A percentile compares a stretch with the other conserved stretches of the same genome.
phyloP scores from a whole-genome alignment of 2,888 invertebrate species.

The Sesamia inferens region DNA sequence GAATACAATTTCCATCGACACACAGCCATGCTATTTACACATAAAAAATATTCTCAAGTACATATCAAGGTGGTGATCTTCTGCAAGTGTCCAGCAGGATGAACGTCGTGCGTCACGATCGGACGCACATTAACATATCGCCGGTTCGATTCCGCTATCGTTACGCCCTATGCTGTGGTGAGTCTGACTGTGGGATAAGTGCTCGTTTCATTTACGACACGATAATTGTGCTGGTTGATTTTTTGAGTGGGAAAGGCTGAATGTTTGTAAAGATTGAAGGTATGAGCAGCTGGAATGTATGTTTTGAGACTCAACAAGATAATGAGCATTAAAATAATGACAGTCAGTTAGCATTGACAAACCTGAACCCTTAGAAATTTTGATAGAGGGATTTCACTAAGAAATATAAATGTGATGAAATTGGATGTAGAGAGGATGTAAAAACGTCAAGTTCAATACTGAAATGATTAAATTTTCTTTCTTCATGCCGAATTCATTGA shows the following conservation, averaged over 20 bases:
- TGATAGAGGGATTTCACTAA: not conserved
- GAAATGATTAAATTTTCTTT: not conserved
- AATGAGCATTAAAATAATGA: not conserved
- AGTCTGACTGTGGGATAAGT: constrained; percentile 53
- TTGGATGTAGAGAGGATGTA: not conserved
- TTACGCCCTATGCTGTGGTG: constrained; percentile 66
- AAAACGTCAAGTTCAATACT: not conserved
- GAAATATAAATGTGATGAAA: not conserved
- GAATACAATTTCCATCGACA: constrained; percentile 48
- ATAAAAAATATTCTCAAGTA: constrained; percentile 67
- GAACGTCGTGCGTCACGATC: constrained; percentile 89
- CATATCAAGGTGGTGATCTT: constrained; percentile 65
- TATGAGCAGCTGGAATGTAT: not conserved
- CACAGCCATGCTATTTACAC: constrained; percentile 59
- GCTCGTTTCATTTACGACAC: constrained; percentile 51
- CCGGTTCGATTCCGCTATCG: constrained; percentile 84
- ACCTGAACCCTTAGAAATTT: not conserved
- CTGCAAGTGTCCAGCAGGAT: constrained; percentile 79
- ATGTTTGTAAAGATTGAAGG: not conserved
- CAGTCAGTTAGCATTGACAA: not conserved
- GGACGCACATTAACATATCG: constrained; percentile 88
- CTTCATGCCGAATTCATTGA: not conserved
- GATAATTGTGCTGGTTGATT: constrained; percentile 10
- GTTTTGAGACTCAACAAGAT: not conserved
- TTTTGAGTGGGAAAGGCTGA: not conserved